Base-by-base conservation (phyloP, 2,888 invertebrate species). In the Acleris cristana region DNA sequence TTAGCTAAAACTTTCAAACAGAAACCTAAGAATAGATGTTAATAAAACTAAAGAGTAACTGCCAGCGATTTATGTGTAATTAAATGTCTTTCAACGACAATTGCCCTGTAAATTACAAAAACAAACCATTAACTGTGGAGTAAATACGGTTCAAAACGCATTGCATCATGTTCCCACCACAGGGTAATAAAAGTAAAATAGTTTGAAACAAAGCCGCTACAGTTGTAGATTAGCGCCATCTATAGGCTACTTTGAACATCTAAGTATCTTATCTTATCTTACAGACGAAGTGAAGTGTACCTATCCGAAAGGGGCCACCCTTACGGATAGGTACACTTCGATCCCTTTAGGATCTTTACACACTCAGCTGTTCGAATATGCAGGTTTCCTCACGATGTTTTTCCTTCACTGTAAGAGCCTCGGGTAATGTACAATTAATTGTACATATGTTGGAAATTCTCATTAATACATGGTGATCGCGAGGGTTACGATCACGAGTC, bases 101-200 rank as follows among this genome's bases (percentile, higher is more conserved):
- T 56, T 54, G 44, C 55, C 57, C 51, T 58, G 54, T 49, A 51
- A 69, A 69, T 58, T 54, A 51, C 51, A 51, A 53, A 69, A 66
- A 69, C 57, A 66, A 62, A 62, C 61, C 58, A 44, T 34, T 21
- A 40, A 44, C 62, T 49, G 49, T 52, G 61, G 61, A 69, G 51
- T 69, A 63, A 58, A 69, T 66, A 62, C 63, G 69, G 53, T 58
- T 66, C 59, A 62, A 66, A 66, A 63, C 52, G 55, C 52, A 45
- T 65, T 65, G 48, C 62, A 30, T 51, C 40, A 19, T 34, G 8
- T 34, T 51, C 45, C 45, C 21, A 40, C 16, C n/a, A 16, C 49
- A 40, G 52, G 55, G 61, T 51, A 62, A 56, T 66, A 56, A 66
- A 66, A 66, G 51, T 60, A 51, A 12, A 49, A 40, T 34, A 34